Percentiles rank a stretch among this genome's conserved stretches.
phyloP scores from a whole-genome alignment of 2,113 vertebrate species.

The Aleadryas rufinucha region DNA sequence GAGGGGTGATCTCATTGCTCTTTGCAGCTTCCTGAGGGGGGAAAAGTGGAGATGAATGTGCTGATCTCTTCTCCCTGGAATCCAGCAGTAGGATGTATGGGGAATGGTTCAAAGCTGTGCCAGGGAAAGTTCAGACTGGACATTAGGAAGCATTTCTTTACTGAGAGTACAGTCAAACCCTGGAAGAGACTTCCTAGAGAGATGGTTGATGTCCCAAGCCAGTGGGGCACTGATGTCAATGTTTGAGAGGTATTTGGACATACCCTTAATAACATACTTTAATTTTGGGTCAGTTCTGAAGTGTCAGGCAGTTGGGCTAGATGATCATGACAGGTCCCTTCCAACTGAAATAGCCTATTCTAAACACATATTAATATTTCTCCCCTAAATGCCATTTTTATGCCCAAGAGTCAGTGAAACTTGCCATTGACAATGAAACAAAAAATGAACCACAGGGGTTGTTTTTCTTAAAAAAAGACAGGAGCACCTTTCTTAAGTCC shows the following conservation, averaged over 20 bases:
- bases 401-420: neutral
- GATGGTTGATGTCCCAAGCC: neutral
- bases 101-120: neutral
- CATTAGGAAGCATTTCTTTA: neutral
- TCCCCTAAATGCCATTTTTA: neutral
- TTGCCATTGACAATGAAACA: neutral
- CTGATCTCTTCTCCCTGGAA: neutral
- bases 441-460: neutral
- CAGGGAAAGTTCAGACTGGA: neutral
- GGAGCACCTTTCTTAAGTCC: neutral
- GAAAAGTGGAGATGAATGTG: accelerated
- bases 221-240: no score
- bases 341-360: neutral
- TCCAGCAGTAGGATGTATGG: accelerated
- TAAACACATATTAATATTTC: neutral
- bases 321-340: neutral
- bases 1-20: neutral
- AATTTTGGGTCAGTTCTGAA: neutral
- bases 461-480: neutral
- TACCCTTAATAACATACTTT: neutral
- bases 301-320: neutral
- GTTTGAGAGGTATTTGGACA: neutral
- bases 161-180: neutral
- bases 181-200: neutral
- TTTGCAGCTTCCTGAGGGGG: neutral